Percentiles rank a stretch among this genome's conserved stretches.
phyloP scores from a whole-genome alignment of 2,888 invertebrate genomes.

The Agonum fuliginosum region DNA sequence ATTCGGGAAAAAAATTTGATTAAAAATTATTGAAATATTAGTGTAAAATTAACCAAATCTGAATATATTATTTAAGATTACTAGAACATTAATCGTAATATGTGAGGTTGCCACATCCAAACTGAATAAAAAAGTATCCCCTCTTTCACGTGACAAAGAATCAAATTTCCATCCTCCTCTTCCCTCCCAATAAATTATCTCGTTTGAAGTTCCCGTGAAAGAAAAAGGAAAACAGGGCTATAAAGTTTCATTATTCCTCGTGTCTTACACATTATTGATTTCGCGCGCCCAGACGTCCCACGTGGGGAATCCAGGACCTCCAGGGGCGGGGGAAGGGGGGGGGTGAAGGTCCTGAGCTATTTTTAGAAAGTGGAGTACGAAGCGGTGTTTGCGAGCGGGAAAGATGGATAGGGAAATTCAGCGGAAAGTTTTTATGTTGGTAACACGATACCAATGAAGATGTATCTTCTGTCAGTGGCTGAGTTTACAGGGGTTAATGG shows the following conservation, averaged over 20 bases:
- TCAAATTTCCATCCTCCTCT: background rate
- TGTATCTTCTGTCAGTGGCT: conserved; percentile 27
- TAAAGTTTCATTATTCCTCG: conserved; percentile 17
- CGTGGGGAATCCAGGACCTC: background rate
- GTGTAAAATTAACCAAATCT: too few relatives aligned
- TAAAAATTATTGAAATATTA: too few relatives aligned
- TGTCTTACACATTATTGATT: background rate
- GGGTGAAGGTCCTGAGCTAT: background rate
- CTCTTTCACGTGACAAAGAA: background rate
- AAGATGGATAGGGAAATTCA: conserved; percentile 19
- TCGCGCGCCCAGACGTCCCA: background rate
- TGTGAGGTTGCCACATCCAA: too few relatives aligned
- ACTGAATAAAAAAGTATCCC: too few relatives aligned
- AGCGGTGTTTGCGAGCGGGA: background rate
- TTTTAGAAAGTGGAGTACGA: conserved; percentile 25
- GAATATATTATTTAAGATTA: too few relatives aligned
- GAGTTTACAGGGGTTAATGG: too few relatives aligned
- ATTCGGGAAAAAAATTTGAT: too few relatives aligned
- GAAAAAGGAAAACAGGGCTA: conserved; percentile 10
- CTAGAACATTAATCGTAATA: too few relatives aligned
- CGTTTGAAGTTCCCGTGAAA: background rate
- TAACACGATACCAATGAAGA: background rate
- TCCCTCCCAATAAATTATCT: background rate
- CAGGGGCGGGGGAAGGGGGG: background rate
- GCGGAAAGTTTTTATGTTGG: conserved; percentile 1